A percentile compares a stretch with the other conserved stretches of the same genome.
Evolutionary conservation across 2,888 invertebrate genomes (phyloP).

Genomic region (Zootermopsis nevadensis): DNA sequence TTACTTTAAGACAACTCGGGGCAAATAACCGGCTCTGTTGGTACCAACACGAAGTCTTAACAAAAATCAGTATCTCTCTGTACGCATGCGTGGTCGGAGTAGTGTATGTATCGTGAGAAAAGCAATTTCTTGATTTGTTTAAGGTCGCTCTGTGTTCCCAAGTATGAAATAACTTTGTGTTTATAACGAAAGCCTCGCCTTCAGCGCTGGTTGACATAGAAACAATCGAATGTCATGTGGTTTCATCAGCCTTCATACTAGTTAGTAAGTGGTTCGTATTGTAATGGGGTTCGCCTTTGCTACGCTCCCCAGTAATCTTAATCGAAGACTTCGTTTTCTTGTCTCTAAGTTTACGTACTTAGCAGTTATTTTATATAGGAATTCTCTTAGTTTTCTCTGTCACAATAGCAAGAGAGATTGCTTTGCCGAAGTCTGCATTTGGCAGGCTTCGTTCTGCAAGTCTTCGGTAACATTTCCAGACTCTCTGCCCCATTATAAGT

Average conservation of each 20-base stretch:
- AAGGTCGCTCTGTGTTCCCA: too few relatives aligned
- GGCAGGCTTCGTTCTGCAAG: constrained; percentile 23
- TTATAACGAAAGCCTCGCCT: too few relatives aligned
- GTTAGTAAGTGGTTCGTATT: not conserved
- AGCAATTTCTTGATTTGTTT: too few relatives aligned
- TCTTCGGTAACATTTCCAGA: constrained; percentile 1
- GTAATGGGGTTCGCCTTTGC: not conserved
- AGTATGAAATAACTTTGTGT: too few relatives aligned
- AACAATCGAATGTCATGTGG: not conserved
- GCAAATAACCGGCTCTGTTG: too few relatives aligned
- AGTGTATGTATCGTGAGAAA: too few relatives aligned
- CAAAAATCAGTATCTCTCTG: too few relatives aligned
- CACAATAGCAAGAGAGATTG: constrained; percentile 33
- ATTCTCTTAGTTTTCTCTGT: not conserved
- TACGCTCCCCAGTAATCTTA: not conserved
- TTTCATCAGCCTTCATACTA: not conserved
- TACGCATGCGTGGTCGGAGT: too few relatives aligned
- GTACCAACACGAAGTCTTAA: too few relatives aligned
- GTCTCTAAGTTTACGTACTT: constrained; percentile 19
- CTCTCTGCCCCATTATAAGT: constrained; percentile 22
- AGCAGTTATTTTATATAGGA: constrained; percentile 4
- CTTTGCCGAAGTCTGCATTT: constrained; percentile 29
- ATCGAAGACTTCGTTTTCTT: not conserved
- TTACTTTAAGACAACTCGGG: too few relatives aligned
- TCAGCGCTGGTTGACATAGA: not conserved